phyloP scores from a whole-genome alignment of 2,888 invertebrate genomes.

The Taenaris catops region DNA sequence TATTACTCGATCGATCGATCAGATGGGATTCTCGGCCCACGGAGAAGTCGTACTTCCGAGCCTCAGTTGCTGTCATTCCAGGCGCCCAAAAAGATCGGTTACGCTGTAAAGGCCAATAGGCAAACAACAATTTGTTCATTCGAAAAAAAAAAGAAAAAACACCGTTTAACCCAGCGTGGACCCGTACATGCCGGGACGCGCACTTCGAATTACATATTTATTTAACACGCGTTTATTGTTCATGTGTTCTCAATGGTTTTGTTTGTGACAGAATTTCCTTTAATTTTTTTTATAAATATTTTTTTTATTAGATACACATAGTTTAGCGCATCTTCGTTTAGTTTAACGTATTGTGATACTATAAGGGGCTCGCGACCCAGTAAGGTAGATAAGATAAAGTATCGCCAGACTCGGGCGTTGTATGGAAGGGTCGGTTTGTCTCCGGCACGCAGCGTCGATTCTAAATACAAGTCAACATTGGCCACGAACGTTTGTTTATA shows the following conservation, averaged over 20 bases:
- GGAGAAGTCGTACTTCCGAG: too few relatives aligned
- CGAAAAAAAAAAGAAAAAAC: too few relatives aligned
- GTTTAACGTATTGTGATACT: conserved; percentile 73
- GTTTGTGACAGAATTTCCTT: conserved; percentile 35
- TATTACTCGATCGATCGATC: too few relatives aligned
- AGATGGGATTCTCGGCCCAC: too few relatives aligned
- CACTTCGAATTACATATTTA: conserved; percentile 6
- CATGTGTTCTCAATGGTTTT: conserved; percentile 5
- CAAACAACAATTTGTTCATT: too few relatives aligned
- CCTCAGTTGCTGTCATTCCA: too few relatives aligned
- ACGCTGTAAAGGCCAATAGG: too few relatives aligned
- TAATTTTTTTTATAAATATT: conserved; percentile 42
- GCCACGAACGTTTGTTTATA: too few relatives aligned
- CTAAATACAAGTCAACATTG: too few relatives aligned
- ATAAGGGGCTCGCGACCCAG: conserved; percentile 55
- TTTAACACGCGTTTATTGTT: conserved; percentile 4
- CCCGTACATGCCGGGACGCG: conserved; percentile 4
- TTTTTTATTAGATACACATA: conserved; percentile 54
- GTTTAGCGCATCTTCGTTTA: conserved; percentile 60
- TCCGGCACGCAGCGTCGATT: conserved; percentile 4
- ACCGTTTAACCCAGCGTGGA: conserved; percentile 5
- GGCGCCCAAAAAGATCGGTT: too few relatives aligned
- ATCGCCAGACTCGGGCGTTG: conserved; percentile 21
- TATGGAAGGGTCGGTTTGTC: conserved; percentile 26
- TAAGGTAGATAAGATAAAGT: conserved; percentile 51